Conservation (phyloP, 2,797 vertebrate species). For the Xiphorhynchus erythropygius region DNA sequence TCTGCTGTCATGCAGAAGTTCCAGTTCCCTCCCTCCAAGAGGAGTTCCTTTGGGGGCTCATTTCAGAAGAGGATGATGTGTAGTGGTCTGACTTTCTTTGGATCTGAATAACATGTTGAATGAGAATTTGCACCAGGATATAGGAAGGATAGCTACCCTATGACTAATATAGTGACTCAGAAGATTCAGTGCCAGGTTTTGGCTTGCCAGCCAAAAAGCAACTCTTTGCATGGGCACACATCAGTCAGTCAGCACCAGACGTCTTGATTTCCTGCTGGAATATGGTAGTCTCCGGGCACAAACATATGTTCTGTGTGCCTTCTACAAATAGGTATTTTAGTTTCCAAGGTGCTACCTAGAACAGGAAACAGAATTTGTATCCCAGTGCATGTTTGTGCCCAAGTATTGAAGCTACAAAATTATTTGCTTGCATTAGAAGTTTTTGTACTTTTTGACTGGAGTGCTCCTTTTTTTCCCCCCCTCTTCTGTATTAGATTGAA, state of each 20-base stretch:
- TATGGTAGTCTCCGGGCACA: not conserved
- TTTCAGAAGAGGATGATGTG: not conserved
- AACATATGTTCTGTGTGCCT: not conserved
- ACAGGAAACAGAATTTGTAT: not conserved
- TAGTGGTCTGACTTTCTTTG: not conserved
- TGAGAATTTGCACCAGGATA: not conserved
- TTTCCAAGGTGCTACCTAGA: not conserved
- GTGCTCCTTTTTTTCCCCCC: not conserved
- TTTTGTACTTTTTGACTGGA: not conserved
- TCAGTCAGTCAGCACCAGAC: not conserved
- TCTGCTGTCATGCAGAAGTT: not conserved
- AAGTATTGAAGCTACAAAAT: not conserved
- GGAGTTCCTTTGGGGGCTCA: not conserved
- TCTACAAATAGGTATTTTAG: not conserved
- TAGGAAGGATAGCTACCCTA: not conserved
- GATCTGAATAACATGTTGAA: not conserved
- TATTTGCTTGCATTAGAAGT: not conserved
- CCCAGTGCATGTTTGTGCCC: not conserved
- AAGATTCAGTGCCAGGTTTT: not conserved
- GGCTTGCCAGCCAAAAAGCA: not conserved
- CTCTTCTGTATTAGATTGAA: not conserved
- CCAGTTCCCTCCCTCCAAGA: not conserved
- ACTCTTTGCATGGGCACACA: not conserved
- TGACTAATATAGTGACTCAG: not conserved
- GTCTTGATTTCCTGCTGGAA: accelerated